phyloP scores from a whole-genome alignment of 2,797 vertebrate genomes.

The Champsocephalus esox region DNA sequence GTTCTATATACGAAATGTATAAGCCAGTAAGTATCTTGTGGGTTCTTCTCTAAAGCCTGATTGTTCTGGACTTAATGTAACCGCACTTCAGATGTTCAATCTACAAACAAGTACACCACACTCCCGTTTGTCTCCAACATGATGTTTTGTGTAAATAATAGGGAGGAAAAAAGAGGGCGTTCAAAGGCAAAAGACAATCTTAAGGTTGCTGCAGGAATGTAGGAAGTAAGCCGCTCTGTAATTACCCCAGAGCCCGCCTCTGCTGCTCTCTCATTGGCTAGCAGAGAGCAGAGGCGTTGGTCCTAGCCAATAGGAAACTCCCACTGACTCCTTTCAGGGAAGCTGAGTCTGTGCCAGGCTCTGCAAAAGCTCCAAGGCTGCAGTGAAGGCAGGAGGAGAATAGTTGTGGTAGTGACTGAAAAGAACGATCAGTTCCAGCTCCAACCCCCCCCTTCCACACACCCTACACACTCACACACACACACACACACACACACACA shows the following conservation, averaged over 20 bases:
- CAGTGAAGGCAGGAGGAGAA: conserved; percentile 59
- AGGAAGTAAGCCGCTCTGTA: conserved; percentile 74
- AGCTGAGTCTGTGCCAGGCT: conserved; percentile 54
- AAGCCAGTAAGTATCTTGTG: neutral
- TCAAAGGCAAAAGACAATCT: conserved; percentile 14
- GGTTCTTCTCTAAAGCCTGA: neutral
- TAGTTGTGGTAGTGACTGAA: conserved; percentile 58
- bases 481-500: conserved; percentile 1
- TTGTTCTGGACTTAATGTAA: neutral
- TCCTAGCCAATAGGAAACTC: conserved; percentile 42
- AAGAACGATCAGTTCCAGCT: conserved; percentile 60
- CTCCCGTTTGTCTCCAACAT: neutral
- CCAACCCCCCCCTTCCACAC: neutral
- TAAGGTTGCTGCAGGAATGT: conserved; percentile 67
- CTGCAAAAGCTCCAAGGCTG: conserved; percentile 64
- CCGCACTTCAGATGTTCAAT: neutral
- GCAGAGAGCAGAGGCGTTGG: conserved; percentile 1
- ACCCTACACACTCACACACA: conserved; percentile 5
- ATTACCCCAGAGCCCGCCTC: conserved; percentile 62
- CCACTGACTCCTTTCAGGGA: conserved; percentile 18
- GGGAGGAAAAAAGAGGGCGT: neutral
- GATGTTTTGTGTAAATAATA: neutral
- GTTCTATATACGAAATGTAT: neutral
- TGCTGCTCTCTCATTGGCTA: conserved; percentile 53
- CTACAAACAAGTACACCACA: neutral